Evolutionary conservation across 2,888 invertebrate species (phyloP), one percentile per base, ranked within the genome.

Genomic region (Zelleria hepariella): DNA sequence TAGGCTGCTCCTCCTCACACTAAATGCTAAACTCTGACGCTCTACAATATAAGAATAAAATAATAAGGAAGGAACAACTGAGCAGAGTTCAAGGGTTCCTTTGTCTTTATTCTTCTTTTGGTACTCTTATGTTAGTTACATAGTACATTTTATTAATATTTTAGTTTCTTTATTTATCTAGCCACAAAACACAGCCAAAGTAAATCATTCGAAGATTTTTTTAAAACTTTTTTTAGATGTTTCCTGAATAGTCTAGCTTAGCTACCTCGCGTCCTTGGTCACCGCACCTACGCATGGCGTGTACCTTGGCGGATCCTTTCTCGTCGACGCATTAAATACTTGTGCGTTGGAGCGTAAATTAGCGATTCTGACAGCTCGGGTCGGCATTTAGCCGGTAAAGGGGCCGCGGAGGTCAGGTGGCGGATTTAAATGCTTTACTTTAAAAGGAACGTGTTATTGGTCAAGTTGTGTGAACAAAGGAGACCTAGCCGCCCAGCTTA

Each of bases 401-500:
- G 32, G 15, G 32, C 32, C 32, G 15, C 10, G 32, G 32, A 42
- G 32, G 32, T 42, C 32, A 42, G 15, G 32, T 42, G 15, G 32
- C 32, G 10, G 32, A 42, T 42, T 32, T 42, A 15, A n/a, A 42
- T 42, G 10, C 32, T 15, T 42, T 42, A 15, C 32, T 42, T 42
- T 42, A 42, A 42, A 42, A 42, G 32, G 32, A 42, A 42, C 32
- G 15, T 15, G 10, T 42, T 42, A 42, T 42, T 42, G 32, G 32
- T 42, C 32, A 42, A 42, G 32, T 42, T 42, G 32, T 2, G 32
- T 42, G 8, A 7, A 18, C 51, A 21, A 21, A 18, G 51, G 6
- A 5, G 21, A 51, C 51, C 25, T 24, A 21, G 27, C 21, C 49
- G n/a, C 42, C 52, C 56, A 64, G 67, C 66, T 48, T 62, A 27